Percentiles rank a stretch among this genome's conserved stretches.
These are phyloP conservation scores for Pristionchus maxplancki DNA, from an alignment of 2,888 invertebrate genomes.

Conservation along the genomic window DNA sequence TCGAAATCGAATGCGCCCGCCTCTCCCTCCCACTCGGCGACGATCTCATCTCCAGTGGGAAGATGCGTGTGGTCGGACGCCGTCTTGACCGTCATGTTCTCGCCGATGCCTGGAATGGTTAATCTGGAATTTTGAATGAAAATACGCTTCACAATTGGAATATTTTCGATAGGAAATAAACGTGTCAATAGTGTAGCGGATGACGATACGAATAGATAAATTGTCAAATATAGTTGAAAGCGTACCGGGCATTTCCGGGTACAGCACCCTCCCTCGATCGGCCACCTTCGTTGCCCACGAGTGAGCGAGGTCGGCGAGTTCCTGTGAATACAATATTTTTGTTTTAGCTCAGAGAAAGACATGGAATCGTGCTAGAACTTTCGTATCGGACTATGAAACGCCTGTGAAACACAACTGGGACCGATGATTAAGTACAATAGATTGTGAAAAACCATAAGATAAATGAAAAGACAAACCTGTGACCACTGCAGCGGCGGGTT, in stretches of 20 bases:
- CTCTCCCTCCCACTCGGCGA: constrained; percentile 73
- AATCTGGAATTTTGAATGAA: too few relatives aligned
- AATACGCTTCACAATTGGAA: neutral
- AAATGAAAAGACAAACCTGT: constrained; percentile 51
- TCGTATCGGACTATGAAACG: neutral
- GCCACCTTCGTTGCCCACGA: constrained; percentile 76
- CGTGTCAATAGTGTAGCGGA: neutral
- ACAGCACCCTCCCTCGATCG: constrained; percentile 74
- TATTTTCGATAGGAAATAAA: neutral
- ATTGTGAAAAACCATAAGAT: neutral
- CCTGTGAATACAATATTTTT: constrained; percentile 56
- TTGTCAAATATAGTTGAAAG: neutral
- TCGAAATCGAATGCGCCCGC: constrained; percentile 74
- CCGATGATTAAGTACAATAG: too few relatives aligned
- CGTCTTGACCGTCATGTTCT: constrained; percentile 71
- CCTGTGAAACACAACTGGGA: neutral
- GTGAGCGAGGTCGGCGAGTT: constrained; percentile 76
- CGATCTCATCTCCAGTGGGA: constrained; percentile 75
- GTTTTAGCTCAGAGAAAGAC: too few relatives aligned
- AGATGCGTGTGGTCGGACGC: constrained; percentile 71
- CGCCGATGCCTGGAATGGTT: constrained; percentile 74
- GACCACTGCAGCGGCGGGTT: constrained; percentile 72
- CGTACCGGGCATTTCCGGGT: constrained; percentile 75
- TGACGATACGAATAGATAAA: too few relatives aligned
- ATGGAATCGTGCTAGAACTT: too few relatives aligned